A percentile compares a stretch with the other conserved stretches of the same genome.
Evolutionary conservation across 2,113 vertebrate genomes (phyloP).

Genomic region (Willisornis vidua): DNA sequence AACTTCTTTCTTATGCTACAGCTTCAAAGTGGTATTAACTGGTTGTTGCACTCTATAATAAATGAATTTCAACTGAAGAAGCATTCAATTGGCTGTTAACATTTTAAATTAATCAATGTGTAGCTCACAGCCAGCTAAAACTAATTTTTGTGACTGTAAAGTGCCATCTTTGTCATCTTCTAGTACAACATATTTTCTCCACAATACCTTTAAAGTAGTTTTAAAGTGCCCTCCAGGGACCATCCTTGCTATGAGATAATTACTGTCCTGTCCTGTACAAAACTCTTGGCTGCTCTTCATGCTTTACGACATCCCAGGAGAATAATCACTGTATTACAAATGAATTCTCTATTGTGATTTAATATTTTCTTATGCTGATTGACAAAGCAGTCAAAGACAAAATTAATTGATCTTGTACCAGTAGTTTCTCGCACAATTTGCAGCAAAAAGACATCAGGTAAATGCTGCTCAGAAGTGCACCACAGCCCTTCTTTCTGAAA

Average conservation of each 20-base stretch:
- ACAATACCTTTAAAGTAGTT: conserved; percentile 3
- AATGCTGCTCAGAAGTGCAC: not conserved
- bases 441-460: not conserved
- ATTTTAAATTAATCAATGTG: conserved; percentile 13
- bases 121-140: not conserved
- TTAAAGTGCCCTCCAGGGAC: conserved; percentile 2
- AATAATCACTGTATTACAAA: conserved; percentile 23
- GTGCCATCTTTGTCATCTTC: not conserved
- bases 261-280: conserved; percentile 20
- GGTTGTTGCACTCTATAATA: not conserved
- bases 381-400: conserved; percentile 17
- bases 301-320: not conserved
- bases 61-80: conserved; percentile 2
- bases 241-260: conserved; percentile 19
- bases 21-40: not conserved
- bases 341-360: conserved; percentile 24
- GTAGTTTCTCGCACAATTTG: not conserved
- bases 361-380: conserved; percentile 9
- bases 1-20: not conserved
- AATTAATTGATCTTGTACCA: not conserved
- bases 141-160: conserved; percentile 2
- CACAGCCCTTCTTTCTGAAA: not conserved
- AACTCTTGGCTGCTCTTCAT: conserved; percentile 43
- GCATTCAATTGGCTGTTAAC: conserved; percentile 24
- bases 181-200: not conserved